Evolutionary conservation across 30 jellyfish, hydroid and myxozoan species (phyloP), one percentile per base, ranked within the genome.

Genomic region (Cassiopea xamachana): DNA sequence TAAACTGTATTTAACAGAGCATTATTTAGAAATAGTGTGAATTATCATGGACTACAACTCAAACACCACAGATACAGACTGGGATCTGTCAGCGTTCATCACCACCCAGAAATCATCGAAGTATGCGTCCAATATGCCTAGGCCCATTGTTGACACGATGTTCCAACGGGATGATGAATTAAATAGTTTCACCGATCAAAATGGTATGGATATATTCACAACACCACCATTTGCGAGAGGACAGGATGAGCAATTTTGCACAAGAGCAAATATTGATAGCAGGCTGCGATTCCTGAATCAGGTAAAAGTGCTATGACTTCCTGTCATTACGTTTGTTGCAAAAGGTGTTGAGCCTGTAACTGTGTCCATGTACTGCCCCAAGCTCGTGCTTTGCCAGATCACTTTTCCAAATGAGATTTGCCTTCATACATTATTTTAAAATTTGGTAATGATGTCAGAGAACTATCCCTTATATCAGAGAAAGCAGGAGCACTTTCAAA

Each of bases 211-310:
- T 80, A 77, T 88, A 47, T 88, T 88, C 85, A 79, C 68, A 44
- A 88, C 89, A n/a, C 95, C 95, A 51, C 90, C 95, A 18, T 80
- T 58, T 68, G 68, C 67, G 1, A 82, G 75, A 50, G 76, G 61
- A 12, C 88, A 71, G 49, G 89, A 86, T 44, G 98, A 92, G 67
- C 79, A 73, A 59, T 94, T 94, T 64, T 94, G 98, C 83, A 89
- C 97, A 18, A 72, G 95, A 71, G 71, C 83, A 47, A 94, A 94
- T 60, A 50, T 94, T 13, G 93, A 94, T 50, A 91, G 94, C 80
- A 83, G 98, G 51, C 88, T 94, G 19, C 88, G 91, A 16, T 94
- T 70, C 71, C 76, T 94, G 79, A 94, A 94, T 58, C 98, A 94
- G 96, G 98, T 94, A 79, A 1, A 79, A 48, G 4, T 17, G 74